Evolutionary conservation across 2,888 invertebrate genomes (phyloP).

Genomic region (Hypomecis atomaria): DNA sequence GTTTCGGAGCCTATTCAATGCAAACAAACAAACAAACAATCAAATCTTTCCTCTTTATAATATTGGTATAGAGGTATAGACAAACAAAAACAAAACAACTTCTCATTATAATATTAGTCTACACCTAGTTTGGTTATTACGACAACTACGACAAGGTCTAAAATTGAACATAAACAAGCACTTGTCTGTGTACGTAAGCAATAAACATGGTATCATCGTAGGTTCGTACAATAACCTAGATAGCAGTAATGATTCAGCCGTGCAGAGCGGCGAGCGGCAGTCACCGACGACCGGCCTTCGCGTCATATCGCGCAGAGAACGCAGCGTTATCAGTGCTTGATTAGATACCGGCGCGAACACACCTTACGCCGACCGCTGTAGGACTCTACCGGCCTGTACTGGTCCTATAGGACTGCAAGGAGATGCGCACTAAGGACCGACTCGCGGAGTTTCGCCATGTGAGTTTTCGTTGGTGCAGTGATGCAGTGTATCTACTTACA

Average conservation of each 20-base stretch:
- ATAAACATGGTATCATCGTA: constrained; percentile 6
- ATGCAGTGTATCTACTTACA: background rate
- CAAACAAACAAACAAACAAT: too few species aligned
- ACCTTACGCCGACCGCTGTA: constrained; percentile 35
- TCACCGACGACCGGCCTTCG: constrained; percentile 10
- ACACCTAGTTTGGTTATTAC: too few species aligned
- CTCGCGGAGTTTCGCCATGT: constrained; percentile 74
- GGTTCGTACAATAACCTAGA: constrained; percentile 26
- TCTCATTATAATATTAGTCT: too few species aligned
- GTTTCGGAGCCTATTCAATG: too few species aligned
- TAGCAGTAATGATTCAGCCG: constrained; percentile 21
- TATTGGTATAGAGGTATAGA: too few species aligned
- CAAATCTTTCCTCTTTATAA: too few species aligned
- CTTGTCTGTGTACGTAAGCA: background rate
- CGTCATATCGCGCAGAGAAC: constrained; percentile 22
- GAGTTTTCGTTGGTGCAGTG: constrained; percentile 46
- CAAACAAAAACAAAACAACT: too few species aligned
- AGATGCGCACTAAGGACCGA: constrained; percentile 74
- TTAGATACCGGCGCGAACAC: constrained; percentile 72
- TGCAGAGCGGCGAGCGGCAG: constrained; percentile 6
- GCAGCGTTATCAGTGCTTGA: constrained; percentile 53
- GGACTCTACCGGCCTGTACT: background rate
- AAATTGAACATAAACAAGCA: background rate
- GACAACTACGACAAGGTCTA: background rate
- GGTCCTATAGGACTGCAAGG: background rate